Evolutionary conservation across 2,113 vertebrate species (phyloP).

Genomic region (Ophthalmolycus amberensis): DNA sequence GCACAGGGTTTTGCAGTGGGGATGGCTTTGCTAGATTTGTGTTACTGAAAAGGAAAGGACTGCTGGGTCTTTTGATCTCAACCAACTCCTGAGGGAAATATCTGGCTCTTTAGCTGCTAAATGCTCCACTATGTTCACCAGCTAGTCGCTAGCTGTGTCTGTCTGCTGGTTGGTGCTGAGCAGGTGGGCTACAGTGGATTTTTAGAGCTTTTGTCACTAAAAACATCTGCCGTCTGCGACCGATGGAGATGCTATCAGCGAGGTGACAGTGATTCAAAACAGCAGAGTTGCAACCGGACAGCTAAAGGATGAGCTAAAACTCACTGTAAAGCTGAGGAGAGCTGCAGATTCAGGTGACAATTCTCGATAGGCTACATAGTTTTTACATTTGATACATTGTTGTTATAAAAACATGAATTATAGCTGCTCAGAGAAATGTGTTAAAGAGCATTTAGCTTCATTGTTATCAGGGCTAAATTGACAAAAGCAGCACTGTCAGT

Average conservation of each 20-base stretch:
- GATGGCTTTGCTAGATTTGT: not conserved
- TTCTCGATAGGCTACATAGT: not conserved
- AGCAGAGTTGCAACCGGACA: not conserved
- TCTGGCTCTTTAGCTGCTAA: not conserved
- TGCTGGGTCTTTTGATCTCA: not conserved
- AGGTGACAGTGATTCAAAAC: not conserved
- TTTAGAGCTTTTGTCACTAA: not conserved
- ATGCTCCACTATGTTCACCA: not conserved
- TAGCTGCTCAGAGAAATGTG: not conserved
- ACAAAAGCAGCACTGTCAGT: conserved; percentile 2
- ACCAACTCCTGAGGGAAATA: not conserved
- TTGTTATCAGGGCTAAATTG: not conserved
- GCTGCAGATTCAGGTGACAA: not conserved
- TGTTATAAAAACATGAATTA: not conserved
- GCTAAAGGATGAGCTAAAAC: not conserved
- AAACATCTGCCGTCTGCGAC: not conserved
- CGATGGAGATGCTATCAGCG: not conserved
- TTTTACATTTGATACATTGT: not conserved
- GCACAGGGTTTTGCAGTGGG: not conserved
- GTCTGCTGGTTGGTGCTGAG: not conserved
- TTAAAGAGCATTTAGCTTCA: not conserved
- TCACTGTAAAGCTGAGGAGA: not conserved
- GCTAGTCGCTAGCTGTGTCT: not conserved
- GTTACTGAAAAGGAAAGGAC: not conserved
- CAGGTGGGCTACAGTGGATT: not conserved